Conservation (phyloP, 2,797 vertebrate genomes). For the Nyctibius grandis region DNA sequence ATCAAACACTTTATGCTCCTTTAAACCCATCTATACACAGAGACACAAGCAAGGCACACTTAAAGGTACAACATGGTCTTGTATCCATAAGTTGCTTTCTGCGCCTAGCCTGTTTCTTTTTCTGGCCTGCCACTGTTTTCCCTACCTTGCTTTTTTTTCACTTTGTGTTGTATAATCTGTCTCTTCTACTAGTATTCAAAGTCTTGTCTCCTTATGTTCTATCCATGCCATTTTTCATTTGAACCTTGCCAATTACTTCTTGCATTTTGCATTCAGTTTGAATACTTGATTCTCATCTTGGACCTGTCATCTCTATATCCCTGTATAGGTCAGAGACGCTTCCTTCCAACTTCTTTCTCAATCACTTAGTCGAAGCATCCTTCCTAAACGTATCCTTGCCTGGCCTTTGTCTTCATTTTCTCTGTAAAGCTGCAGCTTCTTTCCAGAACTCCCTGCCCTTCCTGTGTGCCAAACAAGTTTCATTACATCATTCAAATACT, state of each 20-base stretch:
- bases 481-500: background rate
- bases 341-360: background rate
- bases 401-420: background rate
- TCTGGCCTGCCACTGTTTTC: background rate
- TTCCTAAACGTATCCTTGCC: background rate
- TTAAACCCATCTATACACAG: background rate
- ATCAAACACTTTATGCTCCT: background rate
- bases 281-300: background rate
- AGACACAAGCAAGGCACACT: background rate
- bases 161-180: background rate
- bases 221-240: background rate
- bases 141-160: background rate
- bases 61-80: background rate
- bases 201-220: background rate
- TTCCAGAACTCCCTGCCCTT: background rate
- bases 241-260: background rate
- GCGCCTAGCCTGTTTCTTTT: background rate
- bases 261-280: background rate
- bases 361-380: background rate
- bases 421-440: background rate
- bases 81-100: background rate
- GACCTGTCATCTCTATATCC: background rate
- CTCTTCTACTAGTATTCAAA: background rate
- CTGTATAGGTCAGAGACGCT: background rate
- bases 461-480: background rate